phyloP scores from a whole-genome alignment of 2,888 invertebrate species.

The Patella depressa region DNA sequence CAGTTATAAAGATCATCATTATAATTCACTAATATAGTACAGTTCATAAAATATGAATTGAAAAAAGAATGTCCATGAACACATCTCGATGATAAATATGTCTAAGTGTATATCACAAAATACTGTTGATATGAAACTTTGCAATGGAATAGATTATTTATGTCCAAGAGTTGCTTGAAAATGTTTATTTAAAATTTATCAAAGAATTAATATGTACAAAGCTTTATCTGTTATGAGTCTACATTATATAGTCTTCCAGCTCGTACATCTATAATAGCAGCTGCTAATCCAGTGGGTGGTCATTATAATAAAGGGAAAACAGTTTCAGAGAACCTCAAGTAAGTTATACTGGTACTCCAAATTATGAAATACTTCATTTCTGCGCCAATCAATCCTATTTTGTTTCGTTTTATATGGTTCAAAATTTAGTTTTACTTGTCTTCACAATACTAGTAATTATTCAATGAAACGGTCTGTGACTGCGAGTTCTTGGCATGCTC shows the following conservation, averaged over 20 bases:
- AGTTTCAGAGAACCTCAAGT: slow-evolving; percentile 88
- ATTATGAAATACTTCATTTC: neutral
- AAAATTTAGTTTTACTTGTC: too few species aligned
- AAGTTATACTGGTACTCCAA: slow-evolving; percentile 24
- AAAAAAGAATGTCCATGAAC: too few species aligned
- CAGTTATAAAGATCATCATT: too few species aligned
- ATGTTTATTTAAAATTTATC: too few species aligned
- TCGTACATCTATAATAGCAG: slow-evolving; percentile 88
- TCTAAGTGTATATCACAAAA: neutral
- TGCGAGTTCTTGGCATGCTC: too few species aligned
- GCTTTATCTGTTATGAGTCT: neutral
- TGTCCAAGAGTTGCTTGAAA: neutral
- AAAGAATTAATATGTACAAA: neutral
- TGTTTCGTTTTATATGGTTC: too few species aligned
- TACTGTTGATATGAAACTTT: neutral
- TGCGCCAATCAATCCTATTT: too few species aligned
- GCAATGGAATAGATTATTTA: neutral
- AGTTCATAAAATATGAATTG: too few species aligned
- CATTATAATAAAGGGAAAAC: slow-evolving; percentile 90
- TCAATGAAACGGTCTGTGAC: too few species aligned
- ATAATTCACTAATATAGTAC: too few species aligned
- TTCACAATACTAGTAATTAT: too few species aligned
- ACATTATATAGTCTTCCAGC: slow-evolving; percentile 80
- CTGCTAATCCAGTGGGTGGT: slow-evolving; percentile 92
- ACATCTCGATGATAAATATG: too few species aligned